Evolutionary conservation across 2,797 vertebrate species (phyloP).

Genomic region (Lithobates sylvaticus): DNA sequence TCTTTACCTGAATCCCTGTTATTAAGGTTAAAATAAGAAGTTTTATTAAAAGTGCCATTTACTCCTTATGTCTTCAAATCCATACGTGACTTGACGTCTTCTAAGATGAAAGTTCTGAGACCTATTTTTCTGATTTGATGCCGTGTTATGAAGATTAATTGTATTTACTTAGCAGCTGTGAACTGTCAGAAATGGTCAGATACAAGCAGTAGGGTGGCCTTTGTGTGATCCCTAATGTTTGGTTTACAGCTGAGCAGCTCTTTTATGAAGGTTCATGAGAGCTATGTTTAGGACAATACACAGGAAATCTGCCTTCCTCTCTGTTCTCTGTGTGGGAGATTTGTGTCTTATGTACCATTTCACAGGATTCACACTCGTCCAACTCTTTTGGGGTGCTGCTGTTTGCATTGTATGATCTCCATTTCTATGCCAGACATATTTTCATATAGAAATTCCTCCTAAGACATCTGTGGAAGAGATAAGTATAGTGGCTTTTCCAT

Average conservation of each 20-base stretch:
- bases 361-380: too few relatives aligned
- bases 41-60: neutral
- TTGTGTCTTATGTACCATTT: neutral
- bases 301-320: conserved; percentile 9
- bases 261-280: neutral
- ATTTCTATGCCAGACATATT: neutral
- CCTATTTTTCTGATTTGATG: neutral
- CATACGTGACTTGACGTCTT: neutral
- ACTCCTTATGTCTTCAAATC: neutral
- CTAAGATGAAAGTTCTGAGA: neutral
- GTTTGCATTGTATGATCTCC: neutral
- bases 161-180: neutral
- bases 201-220: neutral
- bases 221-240: neutral
- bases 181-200: neutral
- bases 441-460: neutral
- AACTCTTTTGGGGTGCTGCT: neutral
- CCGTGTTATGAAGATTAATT: neutral
- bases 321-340: neutral
- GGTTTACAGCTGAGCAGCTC: neutral
- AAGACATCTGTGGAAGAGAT: too few relatives aligned
- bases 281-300: neutral
- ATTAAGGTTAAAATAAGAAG: neutral
- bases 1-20: too few relatives aligned
- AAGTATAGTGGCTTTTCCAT: too few relatives aligned